Evolutionary conservation across 2,797 vertebrate genomes (phyloP).

Genomic region (Linurgus olivaceus): DNA sequence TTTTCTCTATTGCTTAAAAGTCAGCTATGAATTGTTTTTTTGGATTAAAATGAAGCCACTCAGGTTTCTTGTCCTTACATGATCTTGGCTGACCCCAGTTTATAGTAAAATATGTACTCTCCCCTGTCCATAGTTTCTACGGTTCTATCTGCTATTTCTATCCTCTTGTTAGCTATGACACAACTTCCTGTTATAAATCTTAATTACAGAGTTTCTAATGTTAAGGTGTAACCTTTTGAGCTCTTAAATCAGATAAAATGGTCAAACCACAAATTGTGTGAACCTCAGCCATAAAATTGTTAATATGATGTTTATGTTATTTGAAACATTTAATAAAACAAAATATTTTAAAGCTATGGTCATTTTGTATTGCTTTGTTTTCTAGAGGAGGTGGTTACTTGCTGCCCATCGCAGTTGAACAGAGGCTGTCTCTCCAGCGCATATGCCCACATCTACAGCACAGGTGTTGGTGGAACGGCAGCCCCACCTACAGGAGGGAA

Average conservation of each 20-base stretch:
- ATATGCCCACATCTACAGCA: not conserved
- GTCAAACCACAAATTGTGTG: not conserved
- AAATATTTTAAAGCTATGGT: constrained; percentile 60
- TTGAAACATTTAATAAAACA: constrained; percentile 69
- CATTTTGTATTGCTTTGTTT: not conserved
- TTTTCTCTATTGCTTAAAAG: constrained; percentile 36
- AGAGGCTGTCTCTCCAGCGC: not conserved
- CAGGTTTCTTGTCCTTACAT: not conserved
- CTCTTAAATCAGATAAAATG: constrained; percentile 20
- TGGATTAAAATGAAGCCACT: not conserved
- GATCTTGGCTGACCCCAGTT: constrained; percentile 13
- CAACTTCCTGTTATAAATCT: constrained; percentile 42
- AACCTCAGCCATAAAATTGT: constrained; percentile 61
- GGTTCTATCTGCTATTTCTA: constrained; percentile 58
- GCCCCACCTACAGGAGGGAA: not conserved
- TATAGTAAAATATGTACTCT: not conserved
- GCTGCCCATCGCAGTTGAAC: not conserved
- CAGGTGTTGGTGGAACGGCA: not conserved
- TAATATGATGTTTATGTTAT: constrained; percentile 63
- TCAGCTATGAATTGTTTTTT: not conserved
- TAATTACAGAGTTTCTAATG: constrained; percentile 53
- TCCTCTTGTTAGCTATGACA: constrained; percentile 37
- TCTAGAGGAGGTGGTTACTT: not conserved
- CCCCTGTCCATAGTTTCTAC: constrained; percentile 40
- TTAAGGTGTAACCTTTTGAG: constrained; percentile 34